Conservation (phyloP, 2,113 vertebrate species). For the Xenus cinereus region DNA sequence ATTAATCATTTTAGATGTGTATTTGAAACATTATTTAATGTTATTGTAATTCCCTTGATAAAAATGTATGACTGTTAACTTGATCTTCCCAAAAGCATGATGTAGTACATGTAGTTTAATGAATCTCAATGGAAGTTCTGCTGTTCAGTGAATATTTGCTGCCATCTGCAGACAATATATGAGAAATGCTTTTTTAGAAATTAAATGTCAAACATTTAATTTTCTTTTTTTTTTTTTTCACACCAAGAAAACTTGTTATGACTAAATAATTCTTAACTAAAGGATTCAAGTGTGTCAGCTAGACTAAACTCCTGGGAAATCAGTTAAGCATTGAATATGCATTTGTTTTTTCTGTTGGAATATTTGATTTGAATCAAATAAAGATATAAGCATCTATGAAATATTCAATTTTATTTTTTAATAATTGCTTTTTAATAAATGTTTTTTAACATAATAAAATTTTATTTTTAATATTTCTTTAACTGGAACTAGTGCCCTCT, state of each 20-base stretch:
- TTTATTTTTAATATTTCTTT: background rate
- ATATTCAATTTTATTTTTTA: background rate
- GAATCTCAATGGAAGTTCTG: background rate
- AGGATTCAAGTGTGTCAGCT: background rate
- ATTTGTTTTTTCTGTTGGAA: background rate
- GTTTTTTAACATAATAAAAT: background rate
- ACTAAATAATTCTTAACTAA: background rate
- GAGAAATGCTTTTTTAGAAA: background rate
- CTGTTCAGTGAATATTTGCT: slow-evolving; percentile 17
- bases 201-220: background rate
- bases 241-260: background rate
- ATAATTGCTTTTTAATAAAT: background rate
- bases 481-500: background rate
- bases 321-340: background rate
- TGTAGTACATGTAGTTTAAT: background rate
- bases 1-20: background rate
- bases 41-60: background rate
- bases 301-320: background rate
- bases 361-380: background rate
- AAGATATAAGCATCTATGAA: too few species aligned
- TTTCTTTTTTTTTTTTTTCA: too few species aligned
- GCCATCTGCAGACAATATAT: slow-evolving; percentile 37
- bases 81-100: background rate
- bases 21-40: background rate
- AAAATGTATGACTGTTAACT: background rate